Conservation (phyloP, 2,888 invertebrate species). For the Imbricaverruca yamaguchii region DNA sequence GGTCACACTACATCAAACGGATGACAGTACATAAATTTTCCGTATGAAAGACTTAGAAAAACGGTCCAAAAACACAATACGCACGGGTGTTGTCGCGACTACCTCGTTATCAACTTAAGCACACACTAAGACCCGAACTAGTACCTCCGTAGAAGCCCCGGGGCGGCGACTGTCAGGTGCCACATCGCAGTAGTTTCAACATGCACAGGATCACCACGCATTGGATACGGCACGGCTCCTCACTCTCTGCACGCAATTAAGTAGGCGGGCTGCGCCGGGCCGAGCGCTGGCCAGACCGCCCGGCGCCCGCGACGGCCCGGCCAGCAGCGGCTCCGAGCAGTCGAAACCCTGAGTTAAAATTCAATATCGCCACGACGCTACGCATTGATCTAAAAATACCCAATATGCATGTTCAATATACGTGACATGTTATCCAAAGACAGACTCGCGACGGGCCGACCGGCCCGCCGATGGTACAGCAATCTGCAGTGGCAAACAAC, state of each 20-base stretch:
- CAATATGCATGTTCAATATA: constrained; percentile 19
- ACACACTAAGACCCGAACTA: constrained; percentile 22
- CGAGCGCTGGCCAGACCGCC: not conserved
- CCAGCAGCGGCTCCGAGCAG: not conserved
- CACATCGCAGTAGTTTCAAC: not conserved
- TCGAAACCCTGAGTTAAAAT: constrained; percentile 14
- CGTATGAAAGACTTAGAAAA: constrained; percentile 22
- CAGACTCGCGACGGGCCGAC: not conserved
- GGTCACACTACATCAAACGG: not conserved
- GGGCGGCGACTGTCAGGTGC: constrained; percentile 7
- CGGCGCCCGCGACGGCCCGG: too few species aligned
- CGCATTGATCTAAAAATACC: constrained; percentile 22
- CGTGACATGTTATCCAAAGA: constrained; percentile 6
- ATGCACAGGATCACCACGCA: constrained; percentile 14
- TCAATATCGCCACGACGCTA: constrained; percentile 11
- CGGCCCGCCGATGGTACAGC: not conserved
- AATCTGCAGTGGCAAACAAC: constrained; percentile 12
- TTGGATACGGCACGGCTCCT: not conserved
- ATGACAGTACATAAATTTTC: constrained; percentile 17
- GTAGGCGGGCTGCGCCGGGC: not conserved
- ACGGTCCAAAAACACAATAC: constrained; percentile 20
- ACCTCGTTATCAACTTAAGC: constrained; percentile 19
- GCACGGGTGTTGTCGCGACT: not conserved
- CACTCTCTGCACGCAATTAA: not conserved
- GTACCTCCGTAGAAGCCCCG: constrained; percentile 13